These are phyloP conservation scores for Puffinus mauretanicus DNA, from an alignment of 2,113 vertebrate genomes.

Conservation along the genomic window DNA sequence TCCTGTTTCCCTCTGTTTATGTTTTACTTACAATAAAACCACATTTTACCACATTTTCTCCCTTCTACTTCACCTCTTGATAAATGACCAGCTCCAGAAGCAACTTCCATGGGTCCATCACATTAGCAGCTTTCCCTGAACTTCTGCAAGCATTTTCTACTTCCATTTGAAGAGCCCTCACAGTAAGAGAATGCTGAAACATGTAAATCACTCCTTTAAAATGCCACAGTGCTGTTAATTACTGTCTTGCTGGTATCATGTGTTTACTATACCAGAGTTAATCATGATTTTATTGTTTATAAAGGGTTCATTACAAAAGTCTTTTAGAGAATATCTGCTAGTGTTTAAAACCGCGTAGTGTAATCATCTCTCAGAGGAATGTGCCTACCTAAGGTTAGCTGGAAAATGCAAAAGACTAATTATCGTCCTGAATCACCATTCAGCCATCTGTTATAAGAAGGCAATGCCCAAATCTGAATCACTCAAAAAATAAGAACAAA, in stretches of 20 bases:
- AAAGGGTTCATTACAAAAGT: slow-evolving; percentile 27
- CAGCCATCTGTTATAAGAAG: slow-evolving; percentile 30
- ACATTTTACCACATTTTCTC: neutral
- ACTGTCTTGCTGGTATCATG: neutral
- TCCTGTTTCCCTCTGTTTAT: neutral
- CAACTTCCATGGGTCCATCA: neutral
- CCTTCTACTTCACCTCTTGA: neutral
- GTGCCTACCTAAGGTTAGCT: slow-evolving; percentile 49
- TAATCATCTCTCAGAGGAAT: slow-evolving; percentile 50
- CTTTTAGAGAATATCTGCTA: slow-evolving; percentile 38
- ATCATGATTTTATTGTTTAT: slow-evolving; percentile 33
- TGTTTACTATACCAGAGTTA: neutral
- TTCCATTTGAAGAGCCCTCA: neutral
- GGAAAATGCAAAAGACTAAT: slow-evolving; percentile 54
- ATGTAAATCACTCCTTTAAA: slow-evolving; percentile 5
- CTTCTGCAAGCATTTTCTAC: neutral
- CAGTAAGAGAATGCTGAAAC: neutral
- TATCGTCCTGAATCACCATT: slow-evolving; percentile 46
- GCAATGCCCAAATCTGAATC: slow-evolving; percentile 15
- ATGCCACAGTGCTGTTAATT: slow-evolving; percentile 15
- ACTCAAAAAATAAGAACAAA: neutral
- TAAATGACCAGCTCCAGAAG: neutral
- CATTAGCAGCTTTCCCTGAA: neutral
- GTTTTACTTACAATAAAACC: neutral
- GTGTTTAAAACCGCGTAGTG: slow-evolving; percentile 31